Evolutionary conservation across 1,140 invertebrate genomes (phyloP).

Genomic region (Gonioctena quinquepunctata): DNA sequence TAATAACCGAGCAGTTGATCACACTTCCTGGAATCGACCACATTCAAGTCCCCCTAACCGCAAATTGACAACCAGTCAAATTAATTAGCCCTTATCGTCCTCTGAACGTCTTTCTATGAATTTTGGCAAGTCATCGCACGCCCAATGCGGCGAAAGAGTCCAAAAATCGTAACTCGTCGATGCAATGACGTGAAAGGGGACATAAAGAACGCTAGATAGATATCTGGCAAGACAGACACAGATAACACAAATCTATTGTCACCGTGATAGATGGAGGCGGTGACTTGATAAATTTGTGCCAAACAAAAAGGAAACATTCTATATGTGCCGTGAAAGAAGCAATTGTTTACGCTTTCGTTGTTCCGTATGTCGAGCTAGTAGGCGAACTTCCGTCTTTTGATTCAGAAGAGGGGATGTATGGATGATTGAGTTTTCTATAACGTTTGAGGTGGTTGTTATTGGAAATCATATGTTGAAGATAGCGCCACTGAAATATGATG

Average conservation of each 20-base stretch:
- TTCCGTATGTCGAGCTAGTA: background rate
- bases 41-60: too few species aligned
- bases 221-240: slow-evolving; percentile 42
- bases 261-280: slow-evolving; percentile 39
- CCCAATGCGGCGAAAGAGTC: background rate
- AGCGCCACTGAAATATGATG: too few species aligned
- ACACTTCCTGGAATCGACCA: too few species aligned
- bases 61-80: too few species aligned
- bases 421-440: too few species aligned
- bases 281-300: slow-evolving; percentile 38
- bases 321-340: slow-evolving; percentile 42
- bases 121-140: slow-evolving; percentile 8
- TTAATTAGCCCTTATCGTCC: too few species aligned
- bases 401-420: too few species aligned
- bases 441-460: too few species aligned
- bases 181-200: slow-evolving; percentile 31
- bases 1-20: too few species aligned
- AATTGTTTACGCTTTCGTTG: background rate
- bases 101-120: too few species aligned
- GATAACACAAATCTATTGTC: slow-evolving; percentile 47
- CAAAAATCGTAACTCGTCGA: background rate
- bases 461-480: too few species aligned
- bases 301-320: slow-evolving; percentile 42
- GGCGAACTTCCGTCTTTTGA: too few species aligned
- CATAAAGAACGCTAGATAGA: slow-evolving; percentile 38